Conservation (phyloP, 30 jellyfish, hydroid and myxozoan genomes). For the Cassiopea xamachana region DNA sequence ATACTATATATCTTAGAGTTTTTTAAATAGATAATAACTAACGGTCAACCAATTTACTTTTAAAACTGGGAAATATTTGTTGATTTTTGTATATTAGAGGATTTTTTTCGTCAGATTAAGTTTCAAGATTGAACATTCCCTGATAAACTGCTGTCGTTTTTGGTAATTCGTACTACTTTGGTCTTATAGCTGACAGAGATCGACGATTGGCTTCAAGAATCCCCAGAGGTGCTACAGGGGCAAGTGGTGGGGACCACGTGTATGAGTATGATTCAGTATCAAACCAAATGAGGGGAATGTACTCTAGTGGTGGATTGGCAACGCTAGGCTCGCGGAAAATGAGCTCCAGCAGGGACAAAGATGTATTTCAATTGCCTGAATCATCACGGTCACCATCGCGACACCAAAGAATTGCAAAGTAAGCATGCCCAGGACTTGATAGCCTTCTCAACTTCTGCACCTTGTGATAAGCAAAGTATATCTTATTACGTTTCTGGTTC, state of each 20-base stretch:
- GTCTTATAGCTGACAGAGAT: constrained; percentile 56
- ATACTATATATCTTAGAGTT: too few species aligned
- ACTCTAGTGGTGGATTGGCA: constrained; percentile 73
- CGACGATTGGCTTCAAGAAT: constrained; percentile 68
- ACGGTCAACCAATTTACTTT: too few species aligned
- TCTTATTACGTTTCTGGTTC: neutral
- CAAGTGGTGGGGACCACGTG: constrained; percentile 61
- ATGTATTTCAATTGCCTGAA: constrained; percentile 63
- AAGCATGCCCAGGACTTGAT: neutral
- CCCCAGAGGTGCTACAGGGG: constrained; percentile 62
- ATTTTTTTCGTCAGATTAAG: too few species aligned
- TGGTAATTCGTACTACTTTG: neutral
- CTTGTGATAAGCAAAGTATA: neutral
- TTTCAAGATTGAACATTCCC: too few species aligned
- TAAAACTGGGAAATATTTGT: too few species aligned
- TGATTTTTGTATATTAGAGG: too few species aligned
- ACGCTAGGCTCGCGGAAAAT: constrained; percentile 58
- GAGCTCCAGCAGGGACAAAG: constrained; percentile 68
- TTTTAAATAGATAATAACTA: too few species aligned
- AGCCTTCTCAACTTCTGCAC: constrained; percentile 6
- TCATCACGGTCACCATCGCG: constrained; percentile 80
- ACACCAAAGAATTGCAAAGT: constrained; percentile 68
- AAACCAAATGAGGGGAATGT: constrained; percentile 73
- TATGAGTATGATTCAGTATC: constrained; percentile 67
- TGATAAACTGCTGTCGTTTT: too few species aligned